Evolutionary conservation across 2,113 vertebrate genomes (phyloP).

Genomic region (Psittacara wagleri): DNA sequence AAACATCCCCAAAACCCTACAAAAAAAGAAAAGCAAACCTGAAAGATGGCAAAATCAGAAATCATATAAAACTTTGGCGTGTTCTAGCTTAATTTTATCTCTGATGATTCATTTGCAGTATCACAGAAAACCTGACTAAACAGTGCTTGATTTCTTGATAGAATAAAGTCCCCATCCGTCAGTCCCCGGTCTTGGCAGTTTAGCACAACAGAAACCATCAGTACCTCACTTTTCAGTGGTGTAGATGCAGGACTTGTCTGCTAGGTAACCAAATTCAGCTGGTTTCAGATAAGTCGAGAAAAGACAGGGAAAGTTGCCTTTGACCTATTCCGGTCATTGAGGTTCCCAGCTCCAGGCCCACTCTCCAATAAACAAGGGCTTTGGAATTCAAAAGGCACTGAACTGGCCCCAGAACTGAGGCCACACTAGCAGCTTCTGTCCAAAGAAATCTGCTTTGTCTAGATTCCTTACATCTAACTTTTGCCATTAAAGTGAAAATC

Average conservation of each 20-base stretch:
- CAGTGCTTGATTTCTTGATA: neutral
- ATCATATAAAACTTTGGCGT: neutral
- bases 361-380: neutral
- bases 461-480: neutral
- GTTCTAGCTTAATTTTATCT: neutral
- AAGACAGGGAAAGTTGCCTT: neutral
- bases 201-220: neutral
- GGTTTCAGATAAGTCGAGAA: neutral
- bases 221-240: neutral
- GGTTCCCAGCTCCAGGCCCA: neutral
- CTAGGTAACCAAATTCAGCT: neutral
- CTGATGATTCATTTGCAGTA: neutral
- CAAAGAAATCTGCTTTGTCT: neutral
- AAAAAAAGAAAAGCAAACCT: conserved; percentile 23
- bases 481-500: neutral
- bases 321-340: neutral
- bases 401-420: neutral
- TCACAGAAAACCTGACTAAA: neutral
- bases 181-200: neutral
- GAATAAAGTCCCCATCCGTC: neutral
- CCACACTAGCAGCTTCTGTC: neutral
- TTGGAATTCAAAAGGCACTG: neutral
- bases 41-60: conserved; percentile 1
- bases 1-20: conserved; percentile 93
- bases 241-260: neutral